Base-by-base conservation (phyloP, 2,797 vertebrate species). In the Otus scops region DNA sequence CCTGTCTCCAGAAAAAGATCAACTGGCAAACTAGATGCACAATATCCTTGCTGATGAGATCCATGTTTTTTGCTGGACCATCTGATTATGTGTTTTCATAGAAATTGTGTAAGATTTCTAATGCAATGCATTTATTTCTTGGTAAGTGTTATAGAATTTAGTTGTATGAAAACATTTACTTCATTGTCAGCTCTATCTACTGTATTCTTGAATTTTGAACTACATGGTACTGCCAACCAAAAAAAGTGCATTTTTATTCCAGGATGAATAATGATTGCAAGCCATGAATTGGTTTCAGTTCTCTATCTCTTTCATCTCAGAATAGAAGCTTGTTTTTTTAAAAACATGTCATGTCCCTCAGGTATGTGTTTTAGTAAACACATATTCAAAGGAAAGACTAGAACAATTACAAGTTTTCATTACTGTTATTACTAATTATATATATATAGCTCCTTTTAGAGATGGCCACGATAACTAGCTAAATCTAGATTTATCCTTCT, bases 81-180 rank as follows among this genome's bases (percentile, higher is more conserved):
- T 50, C 57, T 92, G 80, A 81, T 91, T 47, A 38, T 48, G 47
- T 76, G n/a, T 79, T 91, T 85, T 54, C 65, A 27, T 60, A 68
- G 26, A 76, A 85, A 50, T 23, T 76, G 15, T 75, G 38, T 78
- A 57, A 85, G 30, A 11, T 76, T 95, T 76, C 36, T 60, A 51
- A 86, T 54, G 56, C n/a, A 92, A 9, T 70, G 24, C 34, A 24
- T 77, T 94, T 94, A 73, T 88, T 94, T 89, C 57, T 96, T 92
- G n/a, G 21, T 73, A 90, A 91, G 26, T 93, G 63, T 82, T 94
- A 88, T 21, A 85, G 88, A 95, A 97, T 92, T 89, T 65, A 67
- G 75, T 80, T 94, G 71, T 94, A 94, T 93, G 30, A 36, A 92
- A 95, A 54, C 63, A 61, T 96, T 95, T 89, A 77, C 85, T 93